Base-by-base conservation (phyloP, 1,140 invertebrate genomes). In the Berghia stephanieae region DNA sequence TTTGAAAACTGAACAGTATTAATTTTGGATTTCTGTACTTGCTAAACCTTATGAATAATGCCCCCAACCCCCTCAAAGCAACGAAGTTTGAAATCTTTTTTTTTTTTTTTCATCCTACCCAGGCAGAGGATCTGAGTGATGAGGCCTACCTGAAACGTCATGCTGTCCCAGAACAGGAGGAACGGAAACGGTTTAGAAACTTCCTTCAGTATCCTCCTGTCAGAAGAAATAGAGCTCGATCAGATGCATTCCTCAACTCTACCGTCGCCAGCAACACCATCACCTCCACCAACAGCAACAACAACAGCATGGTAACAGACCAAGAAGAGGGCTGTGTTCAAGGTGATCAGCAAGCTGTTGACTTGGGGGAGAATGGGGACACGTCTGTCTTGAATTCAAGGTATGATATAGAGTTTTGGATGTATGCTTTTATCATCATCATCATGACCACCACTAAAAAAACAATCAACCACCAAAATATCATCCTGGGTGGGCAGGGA, bases 121-220 rank as follows among this genome's bases (percentile, higher is more conserved):
- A 94, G 93, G 90, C 92, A 44, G 95, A 96, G 89, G 95, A 96
- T 88, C 87, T 95, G 77, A 93, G 93, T 21, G 95, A 96, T 77
- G 93, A 93, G 77, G 91, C 92, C 0, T 92, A 93, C 82, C 83
- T 90, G 4, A 85, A 89, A 38, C 91, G 95, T 27, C 95, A 97
- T 86, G 91, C 93, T 43, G 92, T 92, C 57, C 94, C 93, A 82
- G 95, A 96, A 90, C 89, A 91, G 8, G 92, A 94, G 78, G 95
- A 97, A 88, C 92, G 93, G 70, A 94, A 93, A 83, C 93, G 94
- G 68, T 96, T 95, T 87, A 91, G 93, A 80, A 92, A 91, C 81
- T 93, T 93, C 80, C 89, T 94, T 3, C 82, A 85, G 68, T 86
- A 86, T 93, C 94, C 84, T 90, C 93, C 82, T 91, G 92, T 36